Base-by-base conservation (phyloP, 2,888 invertebrate species). In the Rhingia rostrata region DNA sequence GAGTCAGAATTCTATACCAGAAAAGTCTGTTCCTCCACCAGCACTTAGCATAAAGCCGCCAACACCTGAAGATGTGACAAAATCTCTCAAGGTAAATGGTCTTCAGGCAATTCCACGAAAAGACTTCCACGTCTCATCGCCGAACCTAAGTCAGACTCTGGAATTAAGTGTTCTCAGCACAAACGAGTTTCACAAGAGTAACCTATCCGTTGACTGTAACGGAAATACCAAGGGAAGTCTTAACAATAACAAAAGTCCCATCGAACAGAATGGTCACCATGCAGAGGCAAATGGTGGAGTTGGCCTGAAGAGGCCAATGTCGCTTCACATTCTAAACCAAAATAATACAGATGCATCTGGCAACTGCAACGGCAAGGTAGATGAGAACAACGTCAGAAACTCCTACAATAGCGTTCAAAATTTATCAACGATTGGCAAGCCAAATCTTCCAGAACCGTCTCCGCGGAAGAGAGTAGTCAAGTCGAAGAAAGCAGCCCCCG, bases 101-200 rank as follows among this genome's bases (percentile, higher is more conserved):
- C 9, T 79, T n/a, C 41, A 47, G 14, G 41, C 58, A 1, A 80
- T 88, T 53, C 87, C 88, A 35, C 88, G 88, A 5, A 91, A 89
- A 30, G 90, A 91, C 69, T 88, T 91, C 41, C 90, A 89, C 75
- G 89, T 90, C 60, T 92, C 92, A 37, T 90, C 91, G 30, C 91
- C 91, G 6, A 91, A 91, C 84, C 83, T 91, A 69, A 81, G 72
- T 37, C 69, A 81, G 7, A 35, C 45, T 7, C 66, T 72, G 9
- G 87, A 87, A 43, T 37, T 85, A 10, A 80, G 47, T 22, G 47
- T 53, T 4, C 69, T 81, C 6, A 63, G 63, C 39, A 43, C 60
- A 22, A 75, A 77, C 33, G 86, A 86, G 6, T 86, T 87, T 32
- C 86, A 86, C 49, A 86, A 86, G 35, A 87, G 86, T 32, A 87